These are phyloP conservation scores for Lota lota DNA, from an alignment of 2,113 vertebrate species.

Conservation along the genomic window DNA sequence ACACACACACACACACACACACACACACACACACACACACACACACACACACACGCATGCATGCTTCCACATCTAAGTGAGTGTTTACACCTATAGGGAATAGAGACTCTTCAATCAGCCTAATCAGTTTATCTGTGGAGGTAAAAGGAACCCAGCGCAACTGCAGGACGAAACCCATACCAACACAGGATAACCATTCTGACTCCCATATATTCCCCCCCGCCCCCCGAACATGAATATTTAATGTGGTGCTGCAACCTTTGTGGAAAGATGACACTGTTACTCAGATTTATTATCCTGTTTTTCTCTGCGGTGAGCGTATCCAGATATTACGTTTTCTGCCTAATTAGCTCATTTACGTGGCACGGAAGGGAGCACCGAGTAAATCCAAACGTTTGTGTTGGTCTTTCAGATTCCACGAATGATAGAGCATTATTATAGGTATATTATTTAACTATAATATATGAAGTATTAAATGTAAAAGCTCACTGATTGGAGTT, in stretches of 20 bases:
- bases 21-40: too few species aligned
- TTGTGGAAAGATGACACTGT: slow-evolving; percentile 8
- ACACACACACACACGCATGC: too few species aligned
- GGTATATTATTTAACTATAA: slow-evolving; percentile 26
- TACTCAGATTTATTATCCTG: slow-evolving; percentile 11
- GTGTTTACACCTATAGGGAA: too few species aligned
- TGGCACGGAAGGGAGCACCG: slow-evolving; percentile 23
- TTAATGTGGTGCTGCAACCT: neutral
- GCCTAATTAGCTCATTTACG: slow-evolving; percentile 72
- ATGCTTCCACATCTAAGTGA: too few species aligned
- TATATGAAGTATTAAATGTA: slow-evolving; percentile 42
- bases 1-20: too few species aligned
- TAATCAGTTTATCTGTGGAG: too few species aligned
- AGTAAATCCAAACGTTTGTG: slow-evolving; percentile 58
- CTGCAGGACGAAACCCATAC: too few species aligned
- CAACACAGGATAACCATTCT: too few species aligned
- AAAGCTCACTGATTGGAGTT: slow-evolving; percentile 62
- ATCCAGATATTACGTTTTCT: slow-evolving; percentile 42
- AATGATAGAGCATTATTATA: slow-evolving; percentile 45
- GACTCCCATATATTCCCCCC: too few species aligned
- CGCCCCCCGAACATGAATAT: too few species aligned
- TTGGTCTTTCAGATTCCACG: slow-evolving; percentile 68
- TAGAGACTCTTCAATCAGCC: too few species aligned
- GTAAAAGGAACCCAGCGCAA: too few species aligned
- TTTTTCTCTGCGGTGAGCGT: slow-evolving; percentile 31